Conservation (phyloP, 2,888 invertebrate species). For the Lycaena phlaeas region DNA sequence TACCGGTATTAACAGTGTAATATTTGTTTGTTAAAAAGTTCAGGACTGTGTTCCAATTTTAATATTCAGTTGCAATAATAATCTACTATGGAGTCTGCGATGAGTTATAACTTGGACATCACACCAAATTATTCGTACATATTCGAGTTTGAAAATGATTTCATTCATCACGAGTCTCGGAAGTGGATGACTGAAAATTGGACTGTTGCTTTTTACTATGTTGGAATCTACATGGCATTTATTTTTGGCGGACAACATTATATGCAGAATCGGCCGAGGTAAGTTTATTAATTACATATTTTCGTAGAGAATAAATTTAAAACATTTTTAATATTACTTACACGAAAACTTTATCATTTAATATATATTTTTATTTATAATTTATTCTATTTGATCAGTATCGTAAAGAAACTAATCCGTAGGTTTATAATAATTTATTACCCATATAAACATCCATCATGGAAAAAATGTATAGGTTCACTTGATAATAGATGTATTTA, state of each 20-base stretch:
- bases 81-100: constrained; percentile 25
- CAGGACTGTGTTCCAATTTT: constrained; percentile 29
- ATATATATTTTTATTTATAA: no score
- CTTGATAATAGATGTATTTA: no score
- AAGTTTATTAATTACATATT: constrained; percentile 30
- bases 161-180: constrained; percentile 89
- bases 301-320: no score
- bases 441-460: no score
- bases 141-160: constrained; percentile 96
- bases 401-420: no score
- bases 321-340: no score
- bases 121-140: constrained; percentile 94
- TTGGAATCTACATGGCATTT: constrained; percentile 92
- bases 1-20: constrained; percentile 58
- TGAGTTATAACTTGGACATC: constrained; percentile 67
- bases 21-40: constrained; percentile 25
- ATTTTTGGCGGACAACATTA: constrained; percentile 95
- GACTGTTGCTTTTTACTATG: constrained; percentile 92
- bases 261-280: constrained; percentile 92
- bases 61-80: constrained; percentile 14
- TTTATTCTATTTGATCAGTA: no score
- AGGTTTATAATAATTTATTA: no score
- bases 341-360: no score
- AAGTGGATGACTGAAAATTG: constrained; percentile 98
- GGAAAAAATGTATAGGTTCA: no score